Evolutionary conservation across 2,113 vertebrate genomes (phyloP), one percentile per base, ranked within the genome.

Genomic region (Rostratula benghalensis): DNA sequence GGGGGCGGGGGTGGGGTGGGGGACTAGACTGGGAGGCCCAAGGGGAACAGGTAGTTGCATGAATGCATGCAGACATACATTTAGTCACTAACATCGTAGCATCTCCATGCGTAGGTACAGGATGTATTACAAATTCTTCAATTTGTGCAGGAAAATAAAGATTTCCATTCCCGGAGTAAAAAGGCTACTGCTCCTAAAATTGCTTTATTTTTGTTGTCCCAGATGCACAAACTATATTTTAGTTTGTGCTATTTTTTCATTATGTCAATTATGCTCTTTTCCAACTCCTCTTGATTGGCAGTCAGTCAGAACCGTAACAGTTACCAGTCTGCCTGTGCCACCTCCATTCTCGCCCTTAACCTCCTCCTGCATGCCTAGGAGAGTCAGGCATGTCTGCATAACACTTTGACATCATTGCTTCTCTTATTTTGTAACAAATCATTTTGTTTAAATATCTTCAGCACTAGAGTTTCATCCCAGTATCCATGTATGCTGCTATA

Each of bases 61-160:
- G 99, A 98, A 89, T 98, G 99, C 99, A 99, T 99, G 99, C 97
- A 97, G 98, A 97, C 97, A 96, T 98, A 96, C 97, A 97, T 98
- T 97, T 97, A 97, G 98, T 98, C 98, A 98, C 98, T 98, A 98
- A 98, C 98, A 97, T 97, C 98, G 98, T 98, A 98, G 98, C 98
- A 97, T 97, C 98, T 98, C 97, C 97, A 97, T 98, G 96, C 97
- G 69, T 98, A 97, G 97, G 97, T 94, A 88, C 97, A 97, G 96
- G 94, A 94, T 94, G 79, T 96, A 90, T 84, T 96, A 95, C 94
- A 88, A 94, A 92, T 96, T 96, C 68, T 98, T 97, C 95, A 90
- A 90, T 95, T 97, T 84, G 92, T 97, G 86, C 92, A 96, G 97
- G 95, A 96, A 95, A 93, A 50, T 86, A 48, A 84, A 90, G 93